Evolutionary conservation across 2,888 invertebrate genomes (phyloP).

Genomic region (Catocala nupta): DNA sequence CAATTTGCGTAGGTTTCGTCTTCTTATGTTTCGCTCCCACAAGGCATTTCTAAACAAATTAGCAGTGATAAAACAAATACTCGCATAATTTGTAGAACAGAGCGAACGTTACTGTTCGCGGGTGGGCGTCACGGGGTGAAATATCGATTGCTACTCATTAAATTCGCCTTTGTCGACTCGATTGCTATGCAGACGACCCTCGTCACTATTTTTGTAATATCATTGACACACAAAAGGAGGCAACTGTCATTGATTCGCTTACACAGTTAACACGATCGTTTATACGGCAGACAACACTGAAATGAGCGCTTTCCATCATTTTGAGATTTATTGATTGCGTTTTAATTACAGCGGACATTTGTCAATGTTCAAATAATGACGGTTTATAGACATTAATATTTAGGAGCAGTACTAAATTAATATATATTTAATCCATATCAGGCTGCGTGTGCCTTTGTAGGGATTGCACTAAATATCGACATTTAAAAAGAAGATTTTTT

Average conservation of each 20-base stretch:
- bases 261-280: slow-evolving; percentile 13
- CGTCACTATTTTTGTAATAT: slow-evolving; percentile 56
- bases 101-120: slow-evolving; percentile 13
- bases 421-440: neutral
- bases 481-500: no score
- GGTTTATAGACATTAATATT: neutral
- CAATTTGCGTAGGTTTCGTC: slow-evolving; percentile 30
- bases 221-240: slow-evolving; percentile 44
- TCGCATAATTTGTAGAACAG: slow-evolving; percentile 14
- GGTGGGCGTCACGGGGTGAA: slow-evolving; percentile 23
- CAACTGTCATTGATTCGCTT: slow-evolving; percentile 27
- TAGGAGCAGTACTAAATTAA: neutral
- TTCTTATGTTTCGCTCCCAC: slow-evolving; percentile 21
- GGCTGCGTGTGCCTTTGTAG: neutral
- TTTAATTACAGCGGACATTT: slow-evolving; percentile 12
- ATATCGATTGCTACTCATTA: slow-evolving; percentile 59
- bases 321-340: slow-evolving; percentile 16
- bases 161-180: slow-evolving; percentile 54
- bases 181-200: slow-evolving; percentile 59
- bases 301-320: neutral
- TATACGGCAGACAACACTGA: neutral
- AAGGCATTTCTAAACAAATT: neutral
- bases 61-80: slow-evolving; percentile 1
- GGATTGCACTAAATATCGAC: no score
- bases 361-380: slow-evolving; percentile 14